Evolutionary conservation across 2,797 vertebrate genomes (phyloP).

Genomic region (Chromobotia macracanthus): DNA sequence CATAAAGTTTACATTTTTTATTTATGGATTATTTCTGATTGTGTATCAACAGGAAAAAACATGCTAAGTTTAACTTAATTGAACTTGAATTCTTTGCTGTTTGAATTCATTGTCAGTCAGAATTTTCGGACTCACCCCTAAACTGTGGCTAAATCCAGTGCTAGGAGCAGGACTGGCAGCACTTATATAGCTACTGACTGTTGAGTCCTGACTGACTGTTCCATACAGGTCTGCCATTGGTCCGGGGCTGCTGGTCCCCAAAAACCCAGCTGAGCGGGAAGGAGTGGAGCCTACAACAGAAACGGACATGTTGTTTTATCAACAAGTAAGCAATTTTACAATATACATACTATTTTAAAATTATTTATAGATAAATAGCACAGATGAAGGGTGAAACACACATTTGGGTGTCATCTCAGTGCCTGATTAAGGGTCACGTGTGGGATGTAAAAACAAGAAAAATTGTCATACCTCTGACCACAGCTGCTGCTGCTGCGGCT

Average conservation of each 20-base stretch:
- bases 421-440: not conserved
- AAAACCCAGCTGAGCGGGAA: slow-evolving; percentile 92
- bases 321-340: too few relatives aligned
- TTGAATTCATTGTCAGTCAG: not conserved
- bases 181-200: slow-evolving; percentile 98
- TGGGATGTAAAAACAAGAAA: not conserved
- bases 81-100: too few relatives aligned
- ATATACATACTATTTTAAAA: too few relatives aligned
- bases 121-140: slow-evolving; percentile 86
- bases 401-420: not conserved
- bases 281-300: slow-evolving; percentile 83
- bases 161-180: slow-evolving; percentile 96
- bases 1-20: too few relatives aligned
- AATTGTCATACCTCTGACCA: slow-evolving; percentile 87
- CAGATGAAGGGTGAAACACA: not conserved
- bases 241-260: slow-evolving; percentile 96
- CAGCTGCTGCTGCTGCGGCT: slow-evolving; percentile 89
- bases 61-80: too few relatives aligned
- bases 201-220: slow-evolving; percentile 90
- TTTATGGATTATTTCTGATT: not conserved
- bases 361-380: too few relatives aligned
- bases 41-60: not conserved
- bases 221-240: slow-evolving; percentile 97
- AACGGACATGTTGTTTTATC: slow-evolving; percentile 7
- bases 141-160: slow-evolving; percentile 93